Base-by-base conservation (phyloP, 2,113 vertebrate genomes). In the Forbesichthys agassizii region DNA sequence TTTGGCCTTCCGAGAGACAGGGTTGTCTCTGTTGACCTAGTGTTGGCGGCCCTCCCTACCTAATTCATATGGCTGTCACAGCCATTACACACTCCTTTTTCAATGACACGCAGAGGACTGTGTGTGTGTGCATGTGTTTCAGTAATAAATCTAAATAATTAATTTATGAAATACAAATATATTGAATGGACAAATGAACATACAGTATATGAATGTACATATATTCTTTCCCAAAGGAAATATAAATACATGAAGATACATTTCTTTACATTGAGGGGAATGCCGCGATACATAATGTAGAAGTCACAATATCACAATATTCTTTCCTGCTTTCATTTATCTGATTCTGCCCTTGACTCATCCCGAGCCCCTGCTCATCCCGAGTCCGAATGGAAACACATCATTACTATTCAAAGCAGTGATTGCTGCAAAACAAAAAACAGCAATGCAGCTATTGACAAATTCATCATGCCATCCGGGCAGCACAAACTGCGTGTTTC, bases 61-160 rank as follows among this genome's bases (percentile, higher is more conserved):
- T 88, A 89, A 86, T 88, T 88, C 84, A 84, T 84, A 83, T 85
- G 85, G 88, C 86, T 87, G 85, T 80, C 71, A 81, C 76, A 84
- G 85, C 77, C 56, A 68, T 81, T 51, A 51, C 33, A 68, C 58
- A 71, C 74, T 48, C 53, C 76, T 64, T 61, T 77, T 47, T 79
- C 4, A 9, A 64, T 79, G 78, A 75, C 83, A 73, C 71, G 79
- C 66, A 47, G 69, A 14, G 56, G 53, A 52, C 61, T 60, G 73
- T 62, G 70, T 20, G 48, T 68, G 20, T 62, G 61, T 60, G 58
- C 47, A 3, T 42, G 36, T 42, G 36, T 42, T 11, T 53, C 52
- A 12, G 51, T n/a, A 11, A 13, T 52, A n/a, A 13, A 52, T 52
- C 51, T 12, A 52, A 52, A n/a, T 52, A 52, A 52, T n/a, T 4